phyloP scores from a whole-genome alignment of 2,888 invertebrate genomes.

The Chloroclystis v-ata region DNA sequence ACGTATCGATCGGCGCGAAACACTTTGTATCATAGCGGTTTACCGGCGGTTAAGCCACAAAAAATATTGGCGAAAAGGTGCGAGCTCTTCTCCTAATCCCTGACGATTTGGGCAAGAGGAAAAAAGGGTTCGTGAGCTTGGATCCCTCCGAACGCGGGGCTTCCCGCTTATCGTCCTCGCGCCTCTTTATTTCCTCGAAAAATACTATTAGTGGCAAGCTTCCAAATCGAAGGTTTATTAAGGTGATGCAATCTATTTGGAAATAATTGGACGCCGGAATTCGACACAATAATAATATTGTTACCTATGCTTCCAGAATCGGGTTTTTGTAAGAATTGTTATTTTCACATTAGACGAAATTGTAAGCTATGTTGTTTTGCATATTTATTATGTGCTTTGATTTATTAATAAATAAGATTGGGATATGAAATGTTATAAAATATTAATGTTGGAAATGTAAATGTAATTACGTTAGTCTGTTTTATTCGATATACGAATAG shows the following conservation, averaged over 20 bases:
- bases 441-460: too few relatives aligned
- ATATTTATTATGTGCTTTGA: too few relatives aligned
- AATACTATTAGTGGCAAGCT: constrained; percentile 50
- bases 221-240: constrained; percentile 43
- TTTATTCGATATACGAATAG: too few relatives aligned
- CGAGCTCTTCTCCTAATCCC: constrained; percentile 69
- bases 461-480: neutral
- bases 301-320: neutral
- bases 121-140: constrained; percentile 70
- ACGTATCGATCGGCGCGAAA: constrained; percentile 53
- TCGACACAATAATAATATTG: neutral
- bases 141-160: constrained; percentile 47
- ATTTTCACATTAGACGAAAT: too few relatives aligned
- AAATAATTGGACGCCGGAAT: constrained; percentile 1
- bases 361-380: too few relatives aligned
- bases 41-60: constrained; percentile 61
- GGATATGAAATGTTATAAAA: too few relatives aligned
- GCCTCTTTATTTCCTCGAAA: constrained; percentile 61
- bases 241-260: constrained; percentile 17
- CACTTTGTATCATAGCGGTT: constrained; percentile 63
- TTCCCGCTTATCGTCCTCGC: constrained; percentile 55
- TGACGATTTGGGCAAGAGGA: constrained; percentile 73
- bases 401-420: too few relatives aligned
- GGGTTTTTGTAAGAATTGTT: neutral
- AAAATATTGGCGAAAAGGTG: constrained; percentile 72